These are phyloP conservation scores for Acrobasis suavella DNA, from an alignment of 2,888 invertebrate genomes.

Conservation along the genomic window DNA sequence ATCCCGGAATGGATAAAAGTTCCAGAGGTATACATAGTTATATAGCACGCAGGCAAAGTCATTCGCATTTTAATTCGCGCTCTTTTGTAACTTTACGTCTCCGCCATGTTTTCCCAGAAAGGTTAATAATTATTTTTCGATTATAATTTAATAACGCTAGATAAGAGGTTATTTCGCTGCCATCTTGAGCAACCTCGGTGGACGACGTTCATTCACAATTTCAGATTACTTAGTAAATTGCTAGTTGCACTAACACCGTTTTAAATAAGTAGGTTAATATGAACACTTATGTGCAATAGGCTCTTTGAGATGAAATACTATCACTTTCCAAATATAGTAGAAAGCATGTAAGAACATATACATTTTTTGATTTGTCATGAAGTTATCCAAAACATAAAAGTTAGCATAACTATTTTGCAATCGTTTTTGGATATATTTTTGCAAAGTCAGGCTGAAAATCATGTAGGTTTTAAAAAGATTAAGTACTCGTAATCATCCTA, in stretches of 20 bases:
- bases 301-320: neutral
- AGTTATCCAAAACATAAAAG: too few species aligned
- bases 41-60: slow-evolving; percentile 5
- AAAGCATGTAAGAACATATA: too few species aligned
- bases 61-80: neutral
- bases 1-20: too few species aligned
- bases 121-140: slow-evolving; percentile 60
- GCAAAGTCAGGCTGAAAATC: too few species aligned
- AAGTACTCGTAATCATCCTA: too few species aligned
- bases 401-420: too few species aligned
- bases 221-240: slow-evolving; percentile 19
- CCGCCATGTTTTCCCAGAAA: slow-evolving; percentile 60
- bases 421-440: too few species aligned
- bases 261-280: slow-evolving; percentile 20
- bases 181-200: slow-evolving; percentile 38
- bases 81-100: neutral
- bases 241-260: slow-evolving; percentile 10
- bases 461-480: too few species aligned
- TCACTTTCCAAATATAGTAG: neutral
- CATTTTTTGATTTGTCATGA: too few species aligned
- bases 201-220: slow-evolving; percentile 13
- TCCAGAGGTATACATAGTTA: slow-evolving; percentile 1
- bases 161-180: slow-evolving; percentile 41
- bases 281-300: neutral
- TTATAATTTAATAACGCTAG: slow-evolving; percentile 48